A percentile compares a stretch with the other conserved stretches of the same genome.
Evolutionary conservation across 2,113 vertebrate genomes (phyloP).

Genomic region (Peromyscus maniculatus): DNA sequence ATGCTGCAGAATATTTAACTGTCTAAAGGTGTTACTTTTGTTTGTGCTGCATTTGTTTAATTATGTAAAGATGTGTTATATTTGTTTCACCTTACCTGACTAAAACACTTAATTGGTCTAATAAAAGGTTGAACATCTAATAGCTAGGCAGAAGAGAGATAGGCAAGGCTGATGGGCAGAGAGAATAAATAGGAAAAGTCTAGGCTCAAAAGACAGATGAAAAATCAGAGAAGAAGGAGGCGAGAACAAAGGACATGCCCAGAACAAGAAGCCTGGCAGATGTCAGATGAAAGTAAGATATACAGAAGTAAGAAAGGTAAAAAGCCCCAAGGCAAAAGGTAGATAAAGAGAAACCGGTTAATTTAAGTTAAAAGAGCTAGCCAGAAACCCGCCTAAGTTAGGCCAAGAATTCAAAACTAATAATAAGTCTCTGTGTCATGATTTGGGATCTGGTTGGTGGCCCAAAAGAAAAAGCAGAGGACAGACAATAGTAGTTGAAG

Average conservation of each 20-base stretch:
- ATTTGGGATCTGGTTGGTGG: not conserved
- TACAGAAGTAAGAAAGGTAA: not conserved
- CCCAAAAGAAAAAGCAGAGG: not conserved
- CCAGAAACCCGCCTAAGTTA: not conserved
- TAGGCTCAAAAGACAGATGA: not conserved
- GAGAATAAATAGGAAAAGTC: not conserved
- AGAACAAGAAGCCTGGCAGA: not conserved
- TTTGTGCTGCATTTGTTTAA: not conserved
- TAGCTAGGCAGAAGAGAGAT: not conserved
- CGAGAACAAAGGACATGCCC: not conserved
- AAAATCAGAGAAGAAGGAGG: not conserved
- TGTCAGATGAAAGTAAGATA: not conserved
- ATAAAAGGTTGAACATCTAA: not conserved
- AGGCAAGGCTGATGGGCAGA: not conserved
- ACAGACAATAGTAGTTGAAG: not conserved
- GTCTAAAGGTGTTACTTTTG: not conserved
- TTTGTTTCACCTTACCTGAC: not conserved
- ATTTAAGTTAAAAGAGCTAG: not conserved
- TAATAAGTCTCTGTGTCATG: not conserved
- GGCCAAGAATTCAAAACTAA: not conserved
- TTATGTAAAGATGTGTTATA: not conserved
- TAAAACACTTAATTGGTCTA: not conserved
- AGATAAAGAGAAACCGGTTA: not conserved
- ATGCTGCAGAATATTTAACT: not conserved
- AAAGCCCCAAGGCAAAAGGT: not conserved